phyloP scores from a whole-genome alignment of 2,113 vertebrate species.

The Cisticola juncidis region DNA sequence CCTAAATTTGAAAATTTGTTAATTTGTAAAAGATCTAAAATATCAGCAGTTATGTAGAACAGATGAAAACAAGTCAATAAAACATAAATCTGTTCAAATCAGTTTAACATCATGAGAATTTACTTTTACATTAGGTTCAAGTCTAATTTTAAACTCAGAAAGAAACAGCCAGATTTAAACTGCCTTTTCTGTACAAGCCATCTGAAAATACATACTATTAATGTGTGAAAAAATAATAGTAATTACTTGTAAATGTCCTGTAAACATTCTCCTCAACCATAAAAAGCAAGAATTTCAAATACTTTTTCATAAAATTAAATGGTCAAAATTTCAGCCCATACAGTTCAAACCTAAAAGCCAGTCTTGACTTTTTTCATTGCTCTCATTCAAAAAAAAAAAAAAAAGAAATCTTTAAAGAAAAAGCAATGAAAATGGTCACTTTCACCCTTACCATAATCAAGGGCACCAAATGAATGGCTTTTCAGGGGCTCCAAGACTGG shows the following conservation, averaged over 20 bases:
- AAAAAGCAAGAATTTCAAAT: not conserved
- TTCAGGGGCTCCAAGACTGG: conserved; percentile 19
- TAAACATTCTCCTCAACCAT: not conserved
- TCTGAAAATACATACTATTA: not conserved
- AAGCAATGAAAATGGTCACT: not conserved
- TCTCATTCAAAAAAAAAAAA: conserved; percentile 28
- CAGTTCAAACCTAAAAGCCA: not conserved
- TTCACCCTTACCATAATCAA: conserved; percentile 39
- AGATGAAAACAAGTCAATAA: not conserved
- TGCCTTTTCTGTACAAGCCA: not conserved
- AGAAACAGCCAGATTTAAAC: not conserved
- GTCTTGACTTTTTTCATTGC: conserved; percentile 8
- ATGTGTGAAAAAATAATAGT: not conserved
- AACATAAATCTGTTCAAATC: not conserved
- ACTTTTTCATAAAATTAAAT: not conserved
- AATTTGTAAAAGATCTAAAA: not conserved
- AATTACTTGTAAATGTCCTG: not conserved
- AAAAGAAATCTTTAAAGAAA: conserved; percentile 23
- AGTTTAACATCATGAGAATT: not conserved
- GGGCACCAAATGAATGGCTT: conserved; percentile 26
- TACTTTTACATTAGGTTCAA: not conserved
- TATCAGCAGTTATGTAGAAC: not conserved
- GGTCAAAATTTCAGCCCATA: not conserved
- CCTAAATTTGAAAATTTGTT: not conserved
- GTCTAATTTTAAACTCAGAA: not conserved